Percentiles rank a stretch among this genome's conserved stretches.
Evolutionary conservation across 2,888 invertebrate species (phyloP).

Genomic region (Idaea straminata): DNA sequence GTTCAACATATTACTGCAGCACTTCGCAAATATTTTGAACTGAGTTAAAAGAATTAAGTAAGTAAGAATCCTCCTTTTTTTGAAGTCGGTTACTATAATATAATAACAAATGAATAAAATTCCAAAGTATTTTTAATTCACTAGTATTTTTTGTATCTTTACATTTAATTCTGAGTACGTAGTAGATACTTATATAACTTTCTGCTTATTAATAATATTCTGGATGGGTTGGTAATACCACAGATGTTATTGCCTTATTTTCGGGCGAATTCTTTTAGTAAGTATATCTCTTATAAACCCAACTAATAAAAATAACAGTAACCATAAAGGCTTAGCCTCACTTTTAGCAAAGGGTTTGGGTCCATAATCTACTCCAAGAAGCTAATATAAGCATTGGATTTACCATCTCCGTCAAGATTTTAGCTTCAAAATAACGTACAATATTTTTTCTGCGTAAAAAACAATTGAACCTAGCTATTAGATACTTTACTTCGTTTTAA

Average conservation of each 20-base stretch:
- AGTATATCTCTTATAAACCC: constrained; percentile 1
- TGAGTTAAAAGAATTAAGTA: no score
- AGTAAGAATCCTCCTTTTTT: no score
- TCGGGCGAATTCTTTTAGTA: neutral
- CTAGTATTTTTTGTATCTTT: neutral
- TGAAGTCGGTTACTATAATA: no score
- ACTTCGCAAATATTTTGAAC: no score
- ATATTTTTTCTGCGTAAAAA: neutral
- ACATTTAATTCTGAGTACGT: neutral
- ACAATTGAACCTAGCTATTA: neutral
- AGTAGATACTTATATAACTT: neutral
- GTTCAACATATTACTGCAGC: no score
- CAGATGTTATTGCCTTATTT: neutral
- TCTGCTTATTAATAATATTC: neutral
- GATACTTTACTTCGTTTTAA: no score
- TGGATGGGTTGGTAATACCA: neutral
- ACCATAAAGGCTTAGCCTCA: neutral
- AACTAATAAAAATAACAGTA: neutral
- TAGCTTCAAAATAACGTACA: neutral
- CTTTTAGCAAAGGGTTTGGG: neutral
- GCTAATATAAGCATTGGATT: neutral
- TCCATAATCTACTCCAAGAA: neutral
- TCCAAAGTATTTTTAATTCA: neutral
- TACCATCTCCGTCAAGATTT: neutral
- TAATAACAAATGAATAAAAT: no score